Evolutionary conservation across 2,888 invertebrate species (phyloP), one percentile per base, ranked within the genome.

Genomic region (Litoditis marina): DNA sequence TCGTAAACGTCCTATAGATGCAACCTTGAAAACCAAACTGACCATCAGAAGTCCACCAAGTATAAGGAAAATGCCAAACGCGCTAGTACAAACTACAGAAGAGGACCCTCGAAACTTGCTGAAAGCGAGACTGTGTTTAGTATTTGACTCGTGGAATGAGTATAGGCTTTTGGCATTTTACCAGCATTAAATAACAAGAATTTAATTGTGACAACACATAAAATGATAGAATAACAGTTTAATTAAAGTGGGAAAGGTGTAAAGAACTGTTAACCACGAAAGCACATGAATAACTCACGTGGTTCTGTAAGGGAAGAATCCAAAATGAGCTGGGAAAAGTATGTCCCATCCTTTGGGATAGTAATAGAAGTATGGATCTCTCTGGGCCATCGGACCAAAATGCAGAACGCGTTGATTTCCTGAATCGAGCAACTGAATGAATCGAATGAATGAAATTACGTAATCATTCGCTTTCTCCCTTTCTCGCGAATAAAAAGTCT

Each of bases 261-360:
- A 44, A 44, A 19, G 16, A 39, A 1, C 22, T 13, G 13, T 1
- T 13, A 31, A 50, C 2, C 6, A 30, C 22, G 46, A 30, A 22
- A 1, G n/a, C 28, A 27, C 16, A 50, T 51, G 30, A 36, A 8
- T 56, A 27, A 68, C 76, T 64, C 31, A 82, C 82, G 74, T 75
- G 30, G 83, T 83, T 58, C 83, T 66, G 54, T 83, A 83, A 3
- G 83, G 83, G 46, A 83, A 83, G 65, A 83, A 83, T 31, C 83
- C 83, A 62, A 83, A 83, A 5, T 76, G 73, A 0, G 83, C 83
- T 28, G 83, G 83, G 66, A 83, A 83, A 19, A 83, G 65, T 16
- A 82, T 76, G 57, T 83, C 83, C 83, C 83, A 83, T 13, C 83
- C 82, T 65, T 83, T 83, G 4, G 82, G 82, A 60, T 82, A 82